Evolutionary conservation across 2,888 invertebrate genomes (phyloP).

Genomic region (Drosophila rubida): DNA sequence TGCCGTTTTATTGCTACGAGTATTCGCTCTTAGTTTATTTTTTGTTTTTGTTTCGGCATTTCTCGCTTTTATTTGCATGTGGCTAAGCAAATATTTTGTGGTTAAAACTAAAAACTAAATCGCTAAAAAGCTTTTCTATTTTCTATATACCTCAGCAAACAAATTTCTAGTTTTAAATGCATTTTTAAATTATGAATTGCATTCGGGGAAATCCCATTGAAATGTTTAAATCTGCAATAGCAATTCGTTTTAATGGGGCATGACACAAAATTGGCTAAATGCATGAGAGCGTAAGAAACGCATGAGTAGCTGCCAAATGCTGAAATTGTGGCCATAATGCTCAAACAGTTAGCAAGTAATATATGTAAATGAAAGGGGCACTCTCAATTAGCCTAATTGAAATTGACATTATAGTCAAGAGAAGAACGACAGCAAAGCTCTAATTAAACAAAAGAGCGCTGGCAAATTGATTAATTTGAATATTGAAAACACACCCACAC

Average conservation of each 20-base stretch:
- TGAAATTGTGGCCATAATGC: conserved; percentile 4
- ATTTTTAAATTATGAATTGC: neutral
- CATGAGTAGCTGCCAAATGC: conserved; percentile 44
- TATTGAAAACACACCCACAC: conserved; percentile 20
- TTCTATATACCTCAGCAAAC: neutral
- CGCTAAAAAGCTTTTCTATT: conserved; percentile 3
- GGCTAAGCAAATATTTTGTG: conserved; percentile 26
- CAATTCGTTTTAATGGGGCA: conserved; percentile 31
- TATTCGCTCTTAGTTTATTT: conserved; percentile 28
- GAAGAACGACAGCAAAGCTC: conserved; percentile 25
- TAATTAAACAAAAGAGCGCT: conserved; percentile 5
- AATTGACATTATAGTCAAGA: neutral
- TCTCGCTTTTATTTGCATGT: conserved; percentile 32
- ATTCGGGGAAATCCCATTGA: conserved; percentile 3
- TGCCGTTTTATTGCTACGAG: conserved; percentile 42
- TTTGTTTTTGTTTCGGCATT: conserved; percentile 7
- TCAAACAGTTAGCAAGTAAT: conserved; percentile 5
- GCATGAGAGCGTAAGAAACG: conserved; percentile 37
- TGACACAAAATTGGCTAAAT: conserved; percentile 50
- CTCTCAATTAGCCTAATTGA: conserved; percentile 42
- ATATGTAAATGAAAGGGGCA: conserved; percentile 18
- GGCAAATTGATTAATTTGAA: conserved; percentile 59
- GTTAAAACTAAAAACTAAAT: conserved; percentile 36
- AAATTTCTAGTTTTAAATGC: neutral
- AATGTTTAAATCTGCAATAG: neutral